Evolutionary conservation across 2,888 invertebrate species (phyloP).

Genomic region (Yponomeuta malinellus): DNA sequence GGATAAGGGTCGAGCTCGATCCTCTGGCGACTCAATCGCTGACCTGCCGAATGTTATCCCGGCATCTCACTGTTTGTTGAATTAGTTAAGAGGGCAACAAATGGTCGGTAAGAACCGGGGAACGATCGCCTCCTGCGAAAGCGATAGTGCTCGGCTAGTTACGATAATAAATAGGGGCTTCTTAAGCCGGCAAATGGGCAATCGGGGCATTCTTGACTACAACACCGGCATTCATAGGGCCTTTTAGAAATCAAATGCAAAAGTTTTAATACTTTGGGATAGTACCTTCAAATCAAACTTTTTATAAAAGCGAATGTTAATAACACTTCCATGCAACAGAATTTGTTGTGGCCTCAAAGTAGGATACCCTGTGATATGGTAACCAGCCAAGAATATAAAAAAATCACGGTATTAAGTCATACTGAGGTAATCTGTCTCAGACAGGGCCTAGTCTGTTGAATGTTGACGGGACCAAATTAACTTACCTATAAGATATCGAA

Average conservation of each 20-base stretch:
- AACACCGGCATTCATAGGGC: conserved; percentile 51
- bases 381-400: too few species aligned
- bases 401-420: too few species aligned
- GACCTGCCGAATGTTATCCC: conserved; percentile 43
- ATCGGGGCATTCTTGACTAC: conserved; percentile 66
- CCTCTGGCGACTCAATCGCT: not conserved
- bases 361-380: too few species aligned
- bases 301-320: too few species aligned
- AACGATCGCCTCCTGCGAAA: conserved; percentile 55
- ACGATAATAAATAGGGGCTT: conserved; percentile 65
- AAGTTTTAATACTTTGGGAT: too few species aligned
- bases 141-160: conserved; percentile 66
- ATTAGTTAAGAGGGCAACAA: conserved; percentile 65
- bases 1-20: not conserved
- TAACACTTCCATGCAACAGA: too few species aligned
- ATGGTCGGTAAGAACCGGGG: conserved; percentile 53
- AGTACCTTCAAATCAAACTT: too few species aligned
- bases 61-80: conserved; percentile 53
- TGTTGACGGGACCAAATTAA: too few species aligned
- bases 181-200: conserved; percentile 62
- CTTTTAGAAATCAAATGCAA: not conserved
- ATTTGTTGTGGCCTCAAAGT: too few species aligned
- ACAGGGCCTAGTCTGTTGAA: too few species aligned
- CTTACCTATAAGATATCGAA: too few species aligned
- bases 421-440: too few species aligned